Conservation (phyloP, 2,888 invertebrate genomes). For the Sphaerolaimus hirsutus region DNA sequence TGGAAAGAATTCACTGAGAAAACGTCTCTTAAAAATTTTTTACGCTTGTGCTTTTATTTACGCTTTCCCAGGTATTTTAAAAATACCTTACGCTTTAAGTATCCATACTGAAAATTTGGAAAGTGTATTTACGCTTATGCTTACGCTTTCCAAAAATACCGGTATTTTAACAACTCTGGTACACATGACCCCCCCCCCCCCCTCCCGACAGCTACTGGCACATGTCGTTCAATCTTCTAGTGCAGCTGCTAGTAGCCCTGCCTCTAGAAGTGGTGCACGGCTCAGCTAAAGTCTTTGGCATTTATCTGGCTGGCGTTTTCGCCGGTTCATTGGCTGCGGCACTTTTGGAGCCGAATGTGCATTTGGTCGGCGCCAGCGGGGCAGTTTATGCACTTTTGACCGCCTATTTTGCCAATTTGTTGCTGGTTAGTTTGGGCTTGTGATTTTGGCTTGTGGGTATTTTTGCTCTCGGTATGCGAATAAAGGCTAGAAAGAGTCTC, state of each 20-base stretch:
- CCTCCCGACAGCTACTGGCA: constrained; percentile 38
- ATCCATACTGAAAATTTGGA: too few relatives aligned
- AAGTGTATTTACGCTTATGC: too few relatives aligned
- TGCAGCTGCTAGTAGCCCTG: constrained; percentile 70
- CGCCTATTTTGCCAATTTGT: constrained; percentile 56
- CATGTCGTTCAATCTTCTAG: constrained; percentile 55
- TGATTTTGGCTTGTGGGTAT: not conserved
- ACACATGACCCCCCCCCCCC: too few relatives aligned
- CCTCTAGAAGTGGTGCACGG: constrained; percentile 76
- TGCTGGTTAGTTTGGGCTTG: constrained; percentile 31
- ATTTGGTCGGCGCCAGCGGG: constrained; percentile 60
- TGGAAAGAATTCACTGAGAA: too few relatives aligned
- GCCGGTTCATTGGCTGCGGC: constrained; percentile 45
- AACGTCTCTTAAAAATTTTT: too few relatives aligned
- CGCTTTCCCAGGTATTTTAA: too few relatives aligned
- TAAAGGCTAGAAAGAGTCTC: too few relatives aligned
- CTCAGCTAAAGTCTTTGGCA: constrained; percentile 40
- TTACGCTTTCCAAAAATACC: too few relatives aligned
- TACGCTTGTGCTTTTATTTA: too few relatives aligned
- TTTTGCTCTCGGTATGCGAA: too few relatives aligned
- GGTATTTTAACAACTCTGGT: too few relatives aligned
- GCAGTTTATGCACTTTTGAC: constrained; percentile 62
- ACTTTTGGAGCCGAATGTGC: constrained; percentile 32
- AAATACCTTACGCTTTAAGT: too few relatives aligned
- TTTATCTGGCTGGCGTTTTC: constrained; percentile 51